phyloP scores from a whole-genome alignment of 2,888 invertebrate genomes.

The Acrobasis suavella region DNA sequence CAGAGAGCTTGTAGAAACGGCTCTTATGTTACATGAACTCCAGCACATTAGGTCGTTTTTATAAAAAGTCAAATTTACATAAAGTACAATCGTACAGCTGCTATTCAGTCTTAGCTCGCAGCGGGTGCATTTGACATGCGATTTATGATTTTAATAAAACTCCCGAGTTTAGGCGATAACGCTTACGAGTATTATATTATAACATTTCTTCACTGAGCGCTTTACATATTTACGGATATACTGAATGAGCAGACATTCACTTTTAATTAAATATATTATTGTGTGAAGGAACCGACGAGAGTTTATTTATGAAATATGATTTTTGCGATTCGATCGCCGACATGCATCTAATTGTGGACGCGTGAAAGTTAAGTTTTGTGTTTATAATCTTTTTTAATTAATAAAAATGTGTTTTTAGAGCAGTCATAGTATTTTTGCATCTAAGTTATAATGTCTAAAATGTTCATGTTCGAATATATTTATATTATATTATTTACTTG shows the following conservation, averaged over 20 bases:
- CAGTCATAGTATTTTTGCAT: too few relatives aligned
- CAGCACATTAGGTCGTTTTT: constrained; percentile 45
- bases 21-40: constrained; percentile 23
- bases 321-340: constrained; percentile 34
- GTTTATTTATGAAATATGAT: constrained; percentile 36
- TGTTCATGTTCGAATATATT: too few relatives aligned
- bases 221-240: constrained; percentile 46
- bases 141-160: constrained; percentile 82
- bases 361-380: background rate
- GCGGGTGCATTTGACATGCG: constrained; percentile 77
- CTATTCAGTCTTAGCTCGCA: constrained; percentile 62
- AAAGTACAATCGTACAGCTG: constrained; percentile 68
- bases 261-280: constrained; percentile 53
- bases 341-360: background rate
- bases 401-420: too few relatives aligned
- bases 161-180: constrained; percentile 58
- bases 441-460: too few relatives aligned
- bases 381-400: too few relatives aligned
- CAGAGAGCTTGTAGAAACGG: constrained; percentile 11
- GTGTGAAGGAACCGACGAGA: constrained; percentile 14
- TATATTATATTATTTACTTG: too few relatives aligned
- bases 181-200: constrained; percentile 62
- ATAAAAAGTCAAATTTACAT: constrained; percentile 54
- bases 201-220: constrained; percentile 51
- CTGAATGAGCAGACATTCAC: constrained; percentile 45